Evolutionary conservation across 2,888 invertebrate species (phyloP).

Genomic region (Lathronympha strigana): DNA sequence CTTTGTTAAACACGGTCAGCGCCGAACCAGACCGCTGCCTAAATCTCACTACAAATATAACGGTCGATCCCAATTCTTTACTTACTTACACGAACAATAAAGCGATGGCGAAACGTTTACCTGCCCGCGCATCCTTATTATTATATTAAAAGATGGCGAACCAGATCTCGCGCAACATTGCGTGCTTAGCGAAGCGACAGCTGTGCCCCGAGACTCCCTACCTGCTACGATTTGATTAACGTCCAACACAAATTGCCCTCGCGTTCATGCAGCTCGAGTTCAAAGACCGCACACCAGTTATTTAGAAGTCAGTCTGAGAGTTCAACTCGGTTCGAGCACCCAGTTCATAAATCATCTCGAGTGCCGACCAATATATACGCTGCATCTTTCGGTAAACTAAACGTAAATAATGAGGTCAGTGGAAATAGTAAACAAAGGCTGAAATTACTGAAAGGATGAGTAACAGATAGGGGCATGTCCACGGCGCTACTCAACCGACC

Average conservation of each 20-base stretch:
- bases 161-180: constrained; percentile 10
- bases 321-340: constrained; percentile 61
- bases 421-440: constrained; percentile 34
- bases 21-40: constrained; percentile 23
- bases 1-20: constrained; percentile 32
- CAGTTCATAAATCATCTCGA: constrained; percentile 46
- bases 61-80: constrained; percentile 36
- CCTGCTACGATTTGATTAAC: constrained; percentile 36
- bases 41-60: constrained; percentile 33
- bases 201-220: constrained; percentile 57
- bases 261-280: constrained; percentile 65
- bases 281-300: constrained; percentile 65
- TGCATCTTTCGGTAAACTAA: constrained; percentile 1
- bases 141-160: constrained; percentile 44
- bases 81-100: constrained; percentile 19
- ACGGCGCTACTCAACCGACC: constrained; percentile 19
- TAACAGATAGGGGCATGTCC: constrained; percentile 21
- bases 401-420: constrained; percentile 22
- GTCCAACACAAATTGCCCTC: constrained; percentile 40
- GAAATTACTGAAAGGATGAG: constrained; percentile 27
- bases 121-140: constrained; percentile 43
- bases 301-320: constrained; percentile 50
- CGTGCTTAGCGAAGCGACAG: constrained; percentile 49
- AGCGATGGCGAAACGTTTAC: constrained; percentile 29
- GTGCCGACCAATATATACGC: constrained; percentile 11